Evolutionary conservation across 2,888 invertebrate species (phyloP).

Genomic region (Mimachlamys varia): DNA sequence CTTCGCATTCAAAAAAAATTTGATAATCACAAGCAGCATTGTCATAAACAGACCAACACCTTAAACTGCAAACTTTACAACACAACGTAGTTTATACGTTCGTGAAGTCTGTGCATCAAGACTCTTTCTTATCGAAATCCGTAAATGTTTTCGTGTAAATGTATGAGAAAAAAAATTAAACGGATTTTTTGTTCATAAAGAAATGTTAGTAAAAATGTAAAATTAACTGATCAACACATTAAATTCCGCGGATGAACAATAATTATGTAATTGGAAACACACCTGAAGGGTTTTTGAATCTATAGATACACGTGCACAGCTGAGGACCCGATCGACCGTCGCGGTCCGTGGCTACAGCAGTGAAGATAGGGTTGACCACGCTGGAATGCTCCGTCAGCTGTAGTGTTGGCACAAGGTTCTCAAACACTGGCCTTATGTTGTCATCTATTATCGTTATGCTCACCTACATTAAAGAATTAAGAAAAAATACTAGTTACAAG

Average conservation of each 20-base stretch:
- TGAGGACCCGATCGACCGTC: not conserved
- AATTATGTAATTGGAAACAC: not conserved
- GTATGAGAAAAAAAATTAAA: too few relatives aligned
- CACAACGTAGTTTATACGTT: too few relatives aligned
- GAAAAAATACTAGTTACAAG: not conserved
- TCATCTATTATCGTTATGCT: not conserved
- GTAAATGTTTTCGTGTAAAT: too few relatives aligned
- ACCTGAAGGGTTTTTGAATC: not conserved
- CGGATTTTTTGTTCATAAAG: too few relatives aligned
- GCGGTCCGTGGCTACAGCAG: not conserved
- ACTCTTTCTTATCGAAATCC: too few relatives aligned
- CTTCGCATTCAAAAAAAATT: too few relatives aligned
- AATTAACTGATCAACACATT: too few relatives aligned
- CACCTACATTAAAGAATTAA: not conserved
- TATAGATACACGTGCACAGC: not conserved
- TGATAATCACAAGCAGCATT: too few relatives aligned
- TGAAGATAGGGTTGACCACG: not conserved
- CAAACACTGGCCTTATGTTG: not conserved
- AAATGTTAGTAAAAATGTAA: too few relatives aligned
- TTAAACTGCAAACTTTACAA: too few relatives aligned
- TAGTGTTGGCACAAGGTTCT: not conserved
- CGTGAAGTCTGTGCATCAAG: too few relatives aligned
- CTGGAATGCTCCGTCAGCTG: not conserved
- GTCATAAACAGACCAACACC: too few relatives aligned
- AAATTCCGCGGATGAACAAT: not conserved